These are phyloP conservation scores for Dryomyza anilis DNA, from an alignment of 2,888 invertebrate genomes.

Conservation along the genomic window DNA sequence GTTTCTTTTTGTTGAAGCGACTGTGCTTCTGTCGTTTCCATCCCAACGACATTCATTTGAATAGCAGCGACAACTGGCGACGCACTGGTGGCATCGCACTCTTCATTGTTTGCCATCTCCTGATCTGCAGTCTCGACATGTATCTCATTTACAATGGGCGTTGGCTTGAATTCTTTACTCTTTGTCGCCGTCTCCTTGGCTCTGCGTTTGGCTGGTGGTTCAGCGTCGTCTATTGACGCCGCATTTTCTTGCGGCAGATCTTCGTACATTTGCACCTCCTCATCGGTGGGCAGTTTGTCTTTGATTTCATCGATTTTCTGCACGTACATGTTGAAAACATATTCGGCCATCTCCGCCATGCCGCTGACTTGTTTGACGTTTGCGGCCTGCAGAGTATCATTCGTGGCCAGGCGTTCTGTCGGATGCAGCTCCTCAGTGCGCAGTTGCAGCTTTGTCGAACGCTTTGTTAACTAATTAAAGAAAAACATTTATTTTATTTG, in stretches of 20 bases:
- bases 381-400: slow-evolving; percentile 57
- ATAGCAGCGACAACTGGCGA: neutral
- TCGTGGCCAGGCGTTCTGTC: slow-evolving; percentile 67
- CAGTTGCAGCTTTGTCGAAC: too few relatives aligned
- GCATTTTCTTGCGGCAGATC: slow-evolving; percentile 63
- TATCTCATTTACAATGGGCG: slow-evolving; percentile 65
- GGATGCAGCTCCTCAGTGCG: slow-evolving; percentile 82
- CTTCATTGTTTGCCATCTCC: neutral
- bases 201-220: slow-evolving; percentile 30
- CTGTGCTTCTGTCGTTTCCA: neutral
- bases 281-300: slow-evolving; percentile 44
- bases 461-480: slow-evolving; percentile 71
- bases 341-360: slow-evolving; percentile 95
- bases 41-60: neutral
- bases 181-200: slow-evolving; percentile 30
- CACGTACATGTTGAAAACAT: slow-evolving; percentile 91
- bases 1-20: neutral
- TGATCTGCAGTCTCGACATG: slow-evolving; percentile 18
- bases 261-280: slow-evolving; percentile 49
- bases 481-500: neutral
- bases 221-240: slow-evolving; percentile 49
- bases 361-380: slow-evolving; percentile 50
- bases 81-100: neutral
- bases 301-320: slow-evolving; percentile 72
- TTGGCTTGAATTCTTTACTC: slow-evolving; percentile 48